A percentile compares a stretch with the other conserved stretches of the same genome.
phyloP scores from a whole-genome alignment of 37 sponge, comb jelly and placozoan species.

The Halichondria panicea region DNA sequence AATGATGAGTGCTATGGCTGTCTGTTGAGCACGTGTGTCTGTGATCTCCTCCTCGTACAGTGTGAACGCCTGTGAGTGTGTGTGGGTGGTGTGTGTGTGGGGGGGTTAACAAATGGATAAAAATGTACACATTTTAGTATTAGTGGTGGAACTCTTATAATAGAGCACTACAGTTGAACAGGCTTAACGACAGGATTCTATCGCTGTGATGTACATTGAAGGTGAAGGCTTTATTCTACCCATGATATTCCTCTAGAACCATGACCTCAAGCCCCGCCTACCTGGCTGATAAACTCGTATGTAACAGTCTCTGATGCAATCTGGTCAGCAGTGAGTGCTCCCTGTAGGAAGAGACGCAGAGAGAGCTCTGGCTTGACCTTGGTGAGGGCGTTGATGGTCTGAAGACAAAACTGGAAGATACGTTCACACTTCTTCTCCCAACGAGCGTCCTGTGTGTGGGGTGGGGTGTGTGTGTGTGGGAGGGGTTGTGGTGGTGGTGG shows the following conservation, averaged over 20 bases:
- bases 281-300: slow-evolving; percentile 96
- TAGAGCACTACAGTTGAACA: neutral
- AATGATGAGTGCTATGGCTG: slow-evolving; percentile 86
- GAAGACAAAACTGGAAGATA: slow-evolving; percentile 89
- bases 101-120: neutral
- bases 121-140: neutral
- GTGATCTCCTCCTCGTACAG: slow-evolving; percentile 95
- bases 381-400: slow-evolving; percentile 81
- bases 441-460: slow-evolving; percentile 77
- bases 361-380: slow-evolving; percentile 72
- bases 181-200: neutral
- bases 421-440: slow-evolving; percentile 95
- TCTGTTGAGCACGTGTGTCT: slow-evolving; percentile 91
- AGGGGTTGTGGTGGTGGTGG: too few relatives aligned
- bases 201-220: neutral
- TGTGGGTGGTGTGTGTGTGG: slow-evolving; percentile 7
- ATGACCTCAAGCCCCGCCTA: neutral
- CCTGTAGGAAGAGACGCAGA: slow-evolving; percentile 92
- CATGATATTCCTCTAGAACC: neutral
- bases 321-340: slow-evolving; percentile 90
- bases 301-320: slow-evolving; percentile 85
- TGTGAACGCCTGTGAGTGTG: slow-evolving; percentile 75
- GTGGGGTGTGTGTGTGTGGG: too few relatives aligned
- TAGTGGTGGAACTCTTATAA: neutral
- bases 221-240: neutral